Evolutionary conservation across 2,797 vertebrate species (phyloP).

Genomic region (Enteromius thamalakanensis): DNA sequence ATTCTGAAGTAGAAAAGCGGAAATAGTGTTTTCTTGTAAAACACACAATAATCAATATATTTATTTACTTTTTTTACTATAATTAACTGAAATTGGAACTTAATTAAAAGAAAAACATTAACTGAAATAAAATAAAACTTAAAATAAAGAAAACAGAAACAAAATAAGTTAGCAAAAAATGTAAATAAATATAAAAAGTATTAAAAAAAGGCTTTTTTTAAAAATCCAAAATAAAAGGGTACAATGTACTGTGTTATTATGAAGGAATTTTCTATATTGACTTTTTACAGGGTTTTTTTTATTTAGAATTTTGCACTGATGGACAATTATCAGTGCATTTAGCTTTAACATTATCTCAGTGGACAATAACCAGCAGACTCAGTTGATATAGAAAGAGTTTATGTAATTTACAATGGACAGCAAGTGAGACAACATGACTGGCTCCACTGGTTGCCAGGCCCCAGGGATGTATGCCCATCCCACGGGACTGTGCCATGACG

Average conservation of each 20-base stretch:
- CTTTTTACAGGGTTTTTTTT: background rate
- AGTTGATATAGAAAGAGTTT: background rate
- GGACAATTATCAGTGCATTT: background rate
- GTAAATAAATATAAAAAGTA: background rate
- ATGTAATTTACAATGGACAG: conserved; percentile 4
- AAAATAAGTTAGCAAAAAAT: background rate
- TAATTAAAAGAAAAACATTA: background rate
- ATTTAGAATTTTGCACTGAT: background rate
- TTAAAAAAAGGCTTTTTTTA: no score
- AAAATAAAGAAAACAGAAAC: background rate
- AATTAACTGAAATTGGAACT: background rate
- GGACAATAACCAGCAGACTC: background rate
- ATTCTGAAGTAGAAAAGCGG: background rate
- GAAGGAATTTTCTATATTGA: background rate
- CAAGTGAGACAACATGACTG: background rate
- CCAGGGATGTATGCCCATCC: conserved; percentile 27
- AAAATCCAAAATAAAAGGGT: background rate
- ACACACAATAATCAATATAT: background rate
- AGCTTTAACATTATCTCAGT: background rate
- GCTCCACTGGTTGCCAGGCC: conserved; percentile 43
- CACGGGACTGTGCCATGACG: conserved; percentile 38
- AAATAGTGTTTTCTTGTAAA: background rate
- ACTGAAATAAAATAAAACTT: background rate
- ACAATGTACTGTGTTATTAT: background rate
- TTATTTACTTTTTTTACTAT: background rate